These are phyloP conservation scores for Gila robusta DNA, from an alignment of 2,797 vertebrate species.

Conservation along the genomic window DNA sequence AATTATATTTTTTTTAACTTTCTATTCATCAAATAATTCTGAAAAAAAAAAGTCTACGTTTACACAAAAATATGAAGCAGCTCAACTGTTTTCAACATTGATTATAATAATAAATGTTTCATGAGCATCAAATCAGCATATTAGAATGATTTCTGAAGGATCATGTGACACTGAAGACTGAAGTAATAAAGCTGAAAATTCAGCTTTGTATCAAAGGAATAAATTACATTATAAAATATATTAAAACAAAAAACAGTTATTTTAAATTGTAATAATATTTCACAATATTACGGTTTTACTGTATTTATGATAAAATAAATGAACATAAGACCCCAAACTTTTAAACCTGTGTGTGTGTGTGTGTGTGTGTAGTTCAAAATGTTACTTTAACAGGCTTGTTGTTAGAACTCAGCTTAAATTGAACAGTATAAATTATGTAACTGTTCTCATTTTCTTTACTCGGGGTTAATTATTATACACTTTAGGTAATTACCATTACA, in stretches of 20 bases:
- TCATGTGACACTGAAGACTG: neutral
- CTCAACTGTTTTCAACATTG: neutral
- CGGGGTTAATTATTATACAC: neutral
- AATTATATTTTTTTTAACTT: neutral
- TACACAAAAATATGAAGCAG: neutral
- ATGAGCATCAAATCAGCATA: neutral
- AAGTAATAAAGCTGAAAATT: neutral
- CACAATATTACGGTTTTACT: neutral
- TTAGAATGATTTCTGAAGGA: neutral
- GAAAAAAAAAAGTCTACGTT: neutral
- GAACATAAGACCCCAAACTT: neutral
- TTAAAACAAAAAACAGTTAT: neutral
- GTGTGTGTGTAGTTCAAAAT: neutral
- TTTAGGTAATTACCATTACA: neutral
- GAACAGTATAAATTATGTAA: neutral
- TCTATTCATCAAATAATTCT: neutral
- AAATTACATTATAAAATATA: neutral
- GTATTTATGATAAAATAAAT: neutral
- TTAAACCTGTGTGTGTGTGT: neutral
- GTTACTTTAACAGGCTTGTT: neutral
- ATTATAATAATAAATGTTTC: neutral
- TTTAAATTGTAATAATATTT: neutral
- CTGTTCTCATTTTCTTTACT: neutral
- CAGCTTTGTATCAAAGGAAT: neutral
- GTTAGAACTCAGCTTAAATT: slow-evolving; percentile 8